Evolutionary conservation across 2,113 vertebrate species (phyloP).

Genomic region (Pogona vitticeps): DNA sequence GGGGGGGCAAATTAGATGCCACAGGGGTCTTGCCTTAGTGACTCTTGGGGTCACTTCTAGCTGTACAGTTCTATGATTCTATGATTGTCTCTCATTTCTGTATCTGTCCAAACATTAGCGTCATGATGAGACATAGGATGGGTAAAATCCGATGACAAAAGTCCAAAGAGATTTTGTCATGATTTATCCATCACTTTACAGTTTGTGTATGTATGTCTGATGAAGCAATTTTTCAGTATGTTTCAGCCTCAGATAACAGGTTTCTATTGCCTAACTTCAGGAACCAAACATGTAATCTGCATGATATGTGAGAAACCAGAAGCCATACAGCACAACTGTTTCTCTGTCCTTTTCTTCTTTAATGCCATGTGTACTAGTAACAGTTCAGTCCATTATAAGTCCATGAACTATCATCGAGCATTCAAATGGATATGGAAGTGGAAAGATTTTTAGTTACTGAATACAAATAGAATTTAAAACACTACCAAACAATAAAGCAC

Average conservation of each 20-base stretch:
- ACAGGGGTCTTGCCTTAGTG: no score
- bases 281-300: rapidly evolving
- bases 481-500: slow-evolving; percentile 35
- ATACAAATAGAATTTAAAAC: slow-evolving; percentile 26
- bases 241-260: not conserved
- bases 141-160: not conserved
- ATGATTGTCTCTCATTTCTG: not conserved
- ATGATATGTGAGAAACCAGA: not conserved
- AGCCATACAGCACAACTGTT: slow-evolving; percentile 8
- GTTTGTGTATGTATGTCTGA: not conserved
- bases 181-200: not conserved
- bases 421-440: not conserved
- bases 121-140: not conserved
- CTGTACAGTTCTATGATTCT: no score
- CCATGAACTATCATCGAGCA: slow-evolving; percentile 36
- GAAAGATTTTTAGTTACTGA: slow-evolving; percentile 4
- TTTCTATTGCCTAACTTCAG: not conserved
- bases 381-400: not conserved
- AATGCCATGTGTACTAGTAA: not conserved
- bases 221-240: not conserved
- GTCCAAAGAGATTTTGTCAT: not conserved
- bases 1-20: no score
- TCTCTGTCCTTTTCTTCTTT: slow-evolving; percentile 30
- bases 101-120: not conserved
- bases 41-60: no score